Evolutionary conservation across 2,797 vertebrate genomes (phyloP).

Genomic region (Fistularia tabacaria): DNA sequence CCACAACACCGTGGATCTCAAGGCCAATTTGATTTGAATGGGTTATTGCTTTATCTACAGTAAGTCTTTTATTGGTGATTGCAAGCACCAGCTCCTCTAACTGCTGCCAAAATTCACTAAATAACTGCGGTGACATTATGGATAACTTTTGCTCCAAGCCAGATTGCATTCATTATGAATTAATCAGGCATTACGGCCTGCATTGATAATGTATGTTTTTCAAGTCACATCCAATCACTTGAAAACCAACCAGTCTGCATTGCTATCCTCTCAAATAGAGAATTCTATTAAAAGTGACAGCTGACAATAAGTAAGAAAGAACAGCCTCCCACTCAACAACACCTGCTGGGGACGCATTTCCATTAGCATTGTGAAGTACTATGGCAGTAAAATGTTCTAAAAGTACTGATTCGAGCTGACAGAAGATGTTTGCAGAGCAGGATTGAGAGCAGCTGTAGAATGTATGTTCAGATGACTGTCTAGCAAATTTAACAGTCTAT

Average conservation of each 20-base stretch:
- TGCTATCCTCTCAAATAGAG: background rate
- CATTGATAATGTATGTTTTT: too few relatives aligned
- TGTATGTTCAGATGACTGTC: conserved; percentile 3
- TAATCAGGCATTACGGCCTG: too few relatives aligned
- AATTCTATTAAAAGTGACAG: conserved; percentile 23
- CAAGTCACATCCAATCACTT: background rate
- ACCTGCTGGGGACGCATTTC: conserved; percentile 24
- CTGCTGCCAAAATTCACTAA: too few relatives aligned
- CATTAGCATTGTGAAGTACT: conserved; percentile 7
- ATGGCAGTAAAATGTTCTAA: conserved; percentile 22
- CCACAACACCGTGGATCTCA: too few relatives aligned
- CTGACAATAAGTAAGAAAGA: conserved; percentile 6
- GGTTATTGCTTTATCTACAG: too few relatives aligned
- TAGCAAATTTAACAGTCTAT: conserved; percentile 3
- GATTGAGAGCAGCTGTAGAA: conserved; percentile 30
- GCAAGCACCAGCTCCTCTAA: too few relatives aligned
- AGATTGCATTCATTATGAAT: too few relatives aligned
- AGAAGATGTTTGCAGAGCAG: conserved; percentile 28
- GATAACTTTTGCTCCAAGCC: too few relatives aligned
- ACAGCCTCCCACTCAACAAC: conserved; percentile 21
- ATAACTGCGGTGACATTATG: too few relatives aligned
- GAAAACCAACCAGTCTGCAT: conserved; percentile 2
- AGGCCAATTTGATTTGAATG: too few relatives aligned
- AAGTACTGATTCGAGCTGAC: conserved; percentile 9
- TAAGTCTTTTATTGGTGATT: too few relatives aligned